Conservation (phyloP, 2,797 vertebrate genomes). For the Borostomias antarcticus region DNA sequence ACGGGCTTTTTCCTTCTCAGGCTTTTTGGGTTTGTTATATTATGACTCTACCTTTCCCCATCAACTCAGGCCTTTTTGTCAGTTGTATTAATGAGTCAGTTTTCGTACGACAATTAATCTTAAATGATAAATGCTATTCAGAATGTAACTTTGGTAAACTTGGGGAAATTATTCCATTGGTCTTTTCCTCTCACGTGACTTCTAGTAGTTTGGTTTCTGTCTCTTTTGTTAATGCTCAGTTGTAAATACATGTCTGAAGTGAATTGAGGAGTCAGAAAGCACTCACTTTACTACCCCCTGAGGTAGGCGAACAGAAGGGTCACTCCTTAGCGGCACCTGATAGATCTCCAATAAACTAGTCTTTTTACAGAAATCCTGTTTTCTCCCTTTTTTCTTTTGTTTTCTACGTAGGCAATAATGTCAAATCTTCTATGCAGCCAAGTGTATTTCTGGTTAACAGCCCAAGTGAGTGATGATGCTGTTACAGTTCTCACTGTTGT, state of each 20-base stretch:
- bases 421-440: constrained; percentile 97
- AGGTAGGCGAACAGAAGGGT: constrained; percentile 50
- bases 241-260: constrained; percentile 62
- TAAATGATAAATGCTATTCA: constrained; percentile 78
- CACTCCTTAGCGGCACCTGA: constrained; percentile 63
- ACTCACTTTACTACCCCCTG: constrained; percentile 72
- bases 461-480: constrained; percentile 84
- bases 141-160: constrained; percentile 82
- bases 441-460: constrained; percentile 88
- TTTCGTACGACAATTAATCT: constrained; percentile 79
- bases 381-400: constrained; percentile 53
- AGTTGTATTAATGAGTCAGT: constrained; percentile 78
- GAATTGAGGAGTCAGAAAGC: constrained; percentile 62
- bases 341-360: constrained; percentile 64
- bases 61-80: constrained; percentile 92
- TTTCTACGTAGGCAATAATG: constrained; percentile 93
- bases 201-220: constrained; percentile 56
- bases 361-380: constrained; percentile 52
- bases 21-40: constrained; percentile 84
- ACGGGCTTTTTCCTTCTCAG: constrained; percentile 87
- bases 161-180: constrained; percentile 79
- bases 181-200: constrained; percentile 69
- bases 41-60: constrained; percentile 83
- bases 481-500: constrained; percentile 93
- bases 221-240: constrained; percentile 62